Conservation (phyloP, 2,113 vertebrate species). For the Gulo gulo region DNA sequence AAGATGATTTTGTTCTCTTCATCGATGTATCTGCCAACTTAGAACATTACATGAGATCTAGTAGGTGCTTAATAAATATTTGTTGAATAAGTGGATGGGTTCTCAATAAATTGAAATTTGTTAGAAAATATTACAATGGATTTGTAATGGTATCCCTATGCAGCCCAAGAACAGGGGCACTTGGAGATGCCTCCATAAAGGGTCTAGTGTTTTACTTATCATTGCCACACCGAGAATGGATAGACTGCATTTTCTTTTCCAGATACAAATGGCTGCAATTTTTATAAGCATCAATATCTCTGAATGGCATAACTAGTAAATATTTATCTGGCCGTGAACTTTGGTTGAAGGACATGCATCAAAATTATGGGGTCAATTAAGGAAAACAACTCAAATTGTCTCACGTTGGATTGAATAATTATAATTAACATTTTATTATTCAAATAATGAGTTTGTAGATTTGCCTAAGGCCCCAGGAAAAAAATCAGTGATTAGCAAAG, state of each 20-base stretch:
- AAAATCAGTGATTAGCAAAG: neutral
- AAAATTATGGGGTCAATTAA: neutral
- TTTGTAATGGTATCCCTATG: neutral
- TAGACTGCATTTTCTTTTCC: neutral
- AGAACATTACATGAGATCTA: neutral
- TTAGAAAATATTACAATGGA: neutral
- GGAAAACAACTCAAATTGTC: slow-evolving; percentile 9
- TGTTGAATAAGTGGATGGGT: neutral
- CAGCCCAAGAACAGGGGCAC: neutral
- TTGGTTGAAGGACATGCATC: neutral
- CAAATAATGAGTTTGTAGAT: neutral
- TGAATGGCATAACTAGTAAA: neutral
- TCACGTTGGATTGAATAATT: neutral
- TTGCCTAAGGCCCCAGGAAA: neutral
- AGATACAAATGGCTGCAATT: neutral
- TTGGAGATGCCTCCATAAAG: neutral
- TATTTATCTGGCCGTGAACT: neutral
- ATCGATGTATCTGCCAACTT: neutral
- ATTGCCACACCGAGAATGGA: neutral
- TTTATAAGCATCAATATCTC: neutral
- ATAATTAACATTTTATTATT: slow-evolving; percentile 28
- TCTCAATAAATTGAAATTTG: neutral
- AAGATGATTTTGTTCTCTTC: neutral
- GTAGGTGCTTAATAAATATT: neutral
- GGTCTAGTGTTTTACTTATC: neutral